Evolutionary conservation across 2,113 vertebrate genomes (phyloP).

Genomic region (Macquaria australasica): DNA sequence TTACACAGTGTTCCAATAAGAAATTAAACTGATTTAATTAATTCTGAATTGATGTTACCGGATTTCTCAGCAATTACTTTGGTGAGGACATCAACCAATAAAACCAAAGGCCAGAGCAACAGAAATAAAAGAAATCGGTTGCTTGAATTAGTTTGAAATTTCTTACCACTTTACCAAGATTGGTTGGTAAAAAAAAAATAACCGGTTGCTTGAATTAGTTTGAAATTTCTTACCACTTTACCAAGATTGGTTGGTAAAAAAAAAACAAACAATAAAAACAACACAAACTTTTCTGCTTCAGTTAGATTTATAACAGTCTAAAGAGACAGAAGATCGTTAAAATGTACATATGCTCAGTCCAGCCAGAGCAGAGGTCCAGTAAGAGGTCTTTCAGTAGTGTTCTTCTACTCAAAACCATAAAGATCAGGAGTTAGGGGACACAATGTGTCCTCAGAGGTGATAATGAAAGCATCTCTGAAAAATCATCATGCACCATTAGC

Average conservation of each 20-base stretch:
- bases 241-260: no score
- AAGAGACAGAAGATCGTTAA: background rate
- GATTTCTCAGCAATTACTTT: background rate
- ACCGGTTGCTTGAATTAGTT: no score
- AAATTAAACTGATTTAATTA: background rate
- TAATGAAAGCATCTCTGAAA: conserved; percentile 59
- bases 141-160: background rate
- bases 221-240: no score
- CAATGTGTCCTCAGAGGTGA: conserved; percentile 40
- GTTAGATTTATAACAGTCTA: background rate
- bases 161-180: no score
- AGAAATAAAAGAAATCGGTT: background rate
- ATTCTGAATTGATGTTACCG: background rate
- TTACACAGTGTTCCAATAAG: background rate
- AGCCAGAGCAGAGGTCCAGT: background rate
- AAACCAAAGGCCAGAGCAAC: background rate
- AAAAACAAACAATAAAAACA: no score
- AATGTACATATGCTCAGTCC: background rate
- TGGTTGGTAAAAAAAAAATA: no score
- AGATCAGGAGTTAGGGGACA: conserved; percentile 15
- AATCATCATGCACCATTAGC: conserved; percentile 53
- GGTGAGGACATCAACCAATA: background rate
- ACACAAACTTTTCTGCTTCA: background rate
- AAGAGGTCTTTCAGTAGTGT: background rate
- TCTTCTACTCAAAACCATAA: conserved; percentile 8